Conservation (phyloP, 1,140 invertebrate species). For the Popillia japonica region DNA sequence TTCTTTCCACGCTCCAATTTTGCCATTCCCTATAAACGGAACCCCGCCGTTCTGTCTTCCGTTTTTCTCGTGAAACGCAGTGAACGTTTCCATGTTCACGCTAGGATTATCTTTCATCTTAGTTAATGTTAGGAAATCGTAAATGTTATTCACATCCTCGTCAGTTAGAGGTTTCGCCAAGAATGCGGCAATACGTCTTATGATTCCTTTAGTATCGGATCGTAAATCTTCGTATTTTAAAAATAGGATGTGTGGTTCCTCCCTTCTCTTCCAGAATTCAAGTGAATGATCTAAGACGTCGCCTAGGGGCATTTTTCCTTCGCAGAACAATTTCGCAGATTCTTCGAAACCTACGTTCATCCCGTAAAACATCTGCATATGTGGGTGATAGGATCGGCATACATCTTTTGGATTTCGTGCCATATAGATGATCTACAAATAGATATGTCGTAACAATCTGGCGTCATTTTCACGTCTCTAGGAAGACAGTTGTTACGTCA, state of each 20-base stretch:
- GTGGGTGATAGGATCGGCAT: no score
- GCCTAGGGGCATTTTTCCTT: slow-evolving; percentile 44
- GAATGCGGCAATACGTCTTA: slow-evolving; percentile 77
- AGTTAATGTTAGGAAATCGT: slow-evolving; percentile 79
- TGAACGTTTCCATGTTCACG: slow-evolving; percentile 70
- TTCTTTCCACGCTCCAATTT: slow-evolving; percentile 86
- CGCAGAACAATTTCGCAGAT: no score
- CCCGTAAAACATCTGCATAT: no score
- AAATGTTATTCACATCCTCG: slow-evolving; percentile 72
- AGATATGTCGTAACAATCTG: slow-evolving; percentile 20
- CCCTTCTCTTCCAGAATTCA: slow-evolving; percentile 75
- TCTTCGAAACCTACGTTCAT: no score
- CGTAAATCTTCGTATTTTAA: slow-evolving; percentile 89
- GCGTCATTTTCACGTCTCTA: no score
- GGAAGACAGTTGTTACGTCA: no score
- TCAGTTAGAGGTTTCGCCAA: slow-evolving; percentile 73
- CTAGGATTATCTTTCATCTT: slow-evolving; percentile 80
- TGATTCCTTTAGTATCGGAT: slow-evolving; percentile 68
- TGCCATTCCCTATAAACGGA: slow-evolving; percentile 80
- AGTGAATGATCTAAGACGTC: slow-evolving; percentile 73
- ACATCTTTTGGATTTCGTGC: slow-evolving; percentile 55
- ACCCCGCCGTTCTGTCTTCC: slow-evolving; percentile 58
- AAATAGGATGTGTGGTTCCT: slow-evolving; percentile 81
- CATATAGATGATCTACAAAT: slow-evolving; percentile 84
- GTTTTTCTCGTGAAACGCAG: background rate